Evolutionary conservation across 2,113 vertebrate genomes (phyloP).

Genomic region (Rhea americana): DNA sequence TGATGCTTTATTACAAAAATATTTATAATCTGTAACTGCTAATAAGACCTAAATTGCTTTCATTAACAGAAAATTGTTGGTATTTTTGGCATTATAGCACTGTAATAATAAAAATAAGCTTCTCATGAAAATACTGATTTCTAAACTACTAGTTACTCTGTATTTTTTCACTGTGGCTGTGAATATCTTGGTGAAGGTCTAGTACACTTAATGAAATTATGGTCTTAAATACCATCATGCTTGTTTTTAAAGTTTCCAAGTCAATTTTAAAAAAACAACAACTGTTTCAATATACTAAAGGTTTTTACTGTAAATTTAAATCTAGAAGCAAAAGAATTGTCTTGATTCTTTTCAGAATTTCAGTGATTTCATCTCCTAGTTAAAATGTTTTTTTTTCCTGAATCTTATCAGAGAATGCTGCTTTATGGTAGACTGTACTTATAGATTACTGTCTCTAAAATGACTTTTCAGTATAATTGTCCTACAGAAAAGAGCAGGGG

Average conservation of each 20-base stretch:
- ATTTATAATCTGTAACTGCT: neutral
- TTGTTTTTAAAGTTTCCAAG: neutral
- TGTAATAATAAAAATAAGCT: neutral
- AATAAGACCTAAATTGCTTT: neutral
- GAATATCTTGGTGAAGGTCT: neutral
- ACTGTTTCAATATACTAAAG: constrained; percentile 24
- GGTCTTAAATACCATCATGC: neutral
- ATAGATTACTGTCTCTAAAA: constrained; percentile 39
- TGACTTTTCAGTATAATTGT: constrained; percentile 45
- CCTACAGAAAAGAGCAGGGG: constrained; percentile 44
- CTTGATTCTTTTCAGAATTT: constrained; percentile 61
- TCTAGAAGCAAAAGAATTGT: constrained; percentile 65
- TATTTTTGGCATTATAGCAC: neutral
- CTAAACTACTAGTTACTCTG: neutral
- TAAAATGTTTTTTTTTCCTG: constrained; percentile 5
- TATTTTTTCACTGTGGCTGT: neutral
- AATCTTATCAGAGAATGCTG: constrained; percentile 41
- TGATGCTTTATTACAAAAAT: neutral
- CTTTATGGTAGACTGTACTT: constrained; percentile 26
- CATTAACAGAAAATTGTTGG: neutral
- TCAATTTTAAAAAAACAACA: constrained; percentile 34
- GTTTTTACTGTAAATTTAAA: constrained; percentile 70
- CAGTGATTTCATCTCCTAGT: constrained; percentile 32
- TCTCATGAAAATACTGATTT: neutral
- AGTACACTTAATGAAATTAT: neutral